Evolutionary conservation across 2,113 vertebrate genomes (phyloP).

Genomic region (Ceyx melanurus): DNA sequence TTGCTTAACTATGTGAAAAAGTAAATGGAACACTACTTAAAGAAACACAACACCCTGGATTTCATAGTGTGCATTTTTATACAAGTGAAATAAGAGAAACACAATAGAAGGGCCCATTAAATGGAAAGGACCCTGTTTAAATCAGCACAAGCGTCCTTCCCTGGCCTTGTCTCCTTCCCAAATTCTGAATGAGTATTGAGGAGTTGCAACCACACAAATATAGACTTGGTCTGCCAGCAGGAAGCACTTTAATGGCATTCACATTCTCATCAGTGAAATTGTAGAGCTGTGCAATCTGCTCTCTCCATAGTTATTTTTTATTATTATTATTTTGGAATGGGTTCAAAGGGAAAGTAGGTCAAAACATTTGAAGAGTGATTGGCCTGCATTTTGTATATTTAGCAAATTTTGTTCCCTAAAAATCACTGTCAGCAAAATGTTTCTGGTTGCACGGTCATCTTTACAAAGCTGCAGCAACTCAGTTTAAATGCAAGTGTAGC

Average conservation of each 20-base stretch:
- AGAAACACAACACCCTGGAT: not conserved
- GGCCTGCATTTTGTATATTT: conserved; percentile 53
- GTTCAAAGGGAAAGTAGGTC: conserved; percentile 69
- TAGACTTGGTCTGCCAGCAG: conserved; percentile 65
- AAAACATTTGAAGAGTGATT: conserved; percentile 52
- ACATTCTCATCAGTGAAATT: conserved; percentile 62
- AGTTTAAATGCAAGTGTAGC: not conserved
- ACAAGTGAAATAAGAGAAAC: not conserved
- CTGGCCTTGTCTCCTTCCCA: conserved; percentile 57
- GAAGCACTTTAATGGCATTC: conserved; percentile 66
- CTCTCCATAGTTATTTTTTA: conserved; percentile 64
- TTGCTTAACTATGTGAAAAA: not conserved
- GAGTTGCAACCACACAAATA: conserved; percentile 64
- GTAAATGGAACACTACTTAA: not conserved
- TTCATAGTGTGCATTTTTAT: not conserved
- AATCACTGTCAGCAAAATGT: conserved; percentile 52
- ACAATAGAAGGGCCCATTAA: not conserved
- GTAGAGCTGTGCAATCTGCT: conserved; percentile 63
- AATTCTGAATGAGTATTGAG: conserved; percentile 53
- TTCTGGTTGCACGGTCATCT: conserved; percentile 16
- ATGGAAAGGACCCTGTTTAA: conserved; percentile 6
- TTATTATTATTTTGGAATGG: conserved; percentile 57
- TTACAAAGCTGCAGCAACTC: not conserved
- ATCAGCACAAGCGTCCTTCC: conserved; percentile 35
- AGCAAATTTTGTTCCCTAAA: conserved; percentile 63